phyloP scores from a whole-genome alignment of 1,140 invertebrate genomes.

The Penaeus japonicus region DNA sequence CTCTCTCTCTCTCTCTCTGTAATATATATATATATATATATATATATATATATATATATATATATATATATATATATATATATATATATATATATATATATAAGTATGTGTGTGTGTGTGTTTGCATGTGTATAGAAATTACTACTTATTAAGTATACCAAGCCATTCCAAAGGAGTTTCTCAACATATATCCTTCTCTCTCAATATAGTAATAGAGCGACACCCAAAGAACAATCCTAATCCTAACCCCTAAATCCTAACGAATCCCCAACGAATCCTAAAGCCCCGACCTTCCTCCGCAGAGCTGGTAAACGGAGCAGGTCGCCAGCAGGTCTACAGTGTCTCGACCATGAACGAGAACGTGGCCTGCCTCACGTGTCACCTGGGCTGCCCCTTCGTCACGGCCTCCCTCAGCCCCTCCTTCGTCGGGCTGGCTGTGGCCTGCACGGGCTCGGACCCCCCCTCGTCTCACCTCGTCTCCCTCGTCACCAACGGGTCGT shows the following conservation, averaged over 20 bases:
- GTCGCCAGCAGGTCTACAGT: constrained; percentile 46
- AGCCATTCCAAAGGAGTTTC: too few relatives aligned
- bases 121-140: not conserved
- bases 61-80: too few relatives aligned
- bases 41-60: too few relatives aligned
- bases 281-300: not conserved
- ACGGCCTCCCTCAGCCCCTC: constrained; percentile 19
- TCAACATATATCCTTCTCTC: too few relatives aligned
- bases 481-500: not conserved
- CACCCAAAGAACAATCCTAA: too few relatives aligned
- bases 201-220: too few relatives aligned
- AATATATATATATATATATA: too few relatives aligned
- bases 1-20: not conserved
- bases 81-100: too few relatives aligned
- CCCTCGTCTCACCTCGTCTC: constrained; percentile 29
- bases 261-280: not conserved
- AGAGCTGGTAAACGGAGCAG: constrained; percentile 32
- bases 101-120: not conserved
- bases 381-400: constrained; percentile 37
- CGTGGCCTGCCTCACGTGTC: constrained; percentile 34
- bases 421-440: constrained; percentile 24
- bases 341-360: constrained; percentile 30
- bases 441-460: constrained; percentile 30
- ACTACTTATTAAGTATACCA: too few relatives aligned
- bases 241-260: too few relatives aligned